Evolutionary conservation across 2,888 invertebrate genomes (phyloP), one percentile per base, ranked within the genome.

Genomic region (Cephus pygmeus): DNA sequence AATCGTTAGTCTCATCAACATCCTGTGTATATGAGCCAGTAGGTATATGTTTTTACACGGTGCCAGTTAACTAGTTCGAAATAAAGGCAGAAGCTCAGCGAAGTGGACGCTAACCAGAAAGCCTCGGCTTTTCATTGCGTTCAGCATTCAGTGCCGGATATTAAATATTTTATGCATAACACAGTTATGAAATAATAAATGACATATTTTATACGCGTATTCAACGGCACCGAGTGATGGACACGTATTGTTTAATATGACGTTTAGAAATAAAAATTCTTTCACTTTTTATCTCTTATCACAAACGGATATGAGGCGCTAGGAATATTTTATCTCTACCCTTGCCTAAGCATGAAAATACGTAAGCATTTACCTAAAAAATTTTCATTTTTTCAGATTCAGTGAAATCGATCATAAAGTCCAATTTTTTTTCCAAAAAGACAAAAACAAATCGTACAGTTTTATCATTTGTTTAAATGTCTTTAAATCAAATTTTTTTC

Each of bases 101-200:
- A 69, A 75, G 80, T 73, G 73, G 34, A 71, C 73, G 75, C 75
- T 35, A 75, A 79, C 40, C 36, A 69, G 34, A 73, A 79, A 76
- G 69, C 33, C 69, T 76, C 77, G 75, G 71, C 79, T 77, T 77
- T 83, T 80, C 80, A 82, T 83, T 78, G 79, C 77, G 76, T 79
- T 69, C 76, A 74, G 40, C 76, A 74, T 81, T 82, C 73, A 79
- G 78, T 77, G 79, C 80, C 82, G 83, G 83, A 82, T 83, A 83
- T 83, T 82, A 83, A 83, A 83, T 77, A 82, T 80, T 83, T 83
- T 81, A 80, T 76, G 80, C 69, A 77, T 69, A 80, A 78, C 34
- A 77, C 74, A 75, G 75, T 80, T 81, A 79, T 81, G 80, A 81
- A 75, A 73, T 76, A 76, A 73, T 77, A 77, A 74, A 73, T 78